Evolutionary conservation across 1,140 invertebrate genomes (phyloP), one percentile per base, ranked within the genome.

Genomic region (Agrypnia vestita): DNA sequence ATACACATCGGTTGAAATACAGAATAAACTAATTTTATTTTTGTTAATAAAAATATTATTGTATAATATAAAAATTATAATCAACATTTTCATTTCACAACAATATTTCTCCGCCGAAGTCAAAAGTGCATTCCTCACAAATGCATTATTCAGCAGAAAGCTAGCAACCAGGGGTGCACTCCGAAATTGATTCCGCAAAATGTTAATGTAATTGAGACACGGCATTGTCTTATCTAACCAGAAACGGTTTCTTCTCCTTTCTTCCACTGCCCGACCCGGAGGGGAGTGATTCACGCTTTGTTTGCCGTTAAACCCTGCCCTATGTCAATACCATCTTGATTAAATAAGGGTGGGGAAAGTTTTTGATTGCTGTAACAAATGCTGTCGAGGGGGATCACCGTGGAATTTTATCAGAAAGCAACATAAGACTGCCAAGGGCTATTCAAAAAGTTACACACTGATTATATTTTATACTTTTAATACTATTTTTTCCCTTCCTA

Each of bases 261-360:
- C 69, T 7, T 55, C 4, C 47, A 55, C 53, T 12, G 25, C 25
- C 25, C 25, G 25, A 6, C 53, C 9, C 53, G 17, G n/a, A 17
- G 75, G 78, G 81, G 81, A 76, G 79, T 83, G 82, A 83, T 80
- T 83, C 82, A 83, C 79, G 79, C 82, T 83, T 83, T 79, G 79
- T 80, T 79, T 80, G 79, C 82, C 44, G 78, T 79, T 79, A 83
- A 80, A 83, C 73, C 82, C 74, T 83, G 79, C 82, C 82, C 82
- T 83, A 80, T 80, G 82, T 83, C 82, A 83, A 83, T 83, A 83
- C 43, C 76, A 83, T 83, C 82, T 83, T 83, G 82, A 83, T 83
- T 83, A 83, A 83, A 83, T 76, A 82, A 78, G 79, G 76, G 79
- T 49, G 61, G 78, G 75, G 69, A 61, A 83, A 80, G 71, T 80